These are phyloP conservation scores for Pygocentrus nattereri DNA, from an alignment of 2,797 vertebrate genomes.

Conservation along the genomic window DNA sequence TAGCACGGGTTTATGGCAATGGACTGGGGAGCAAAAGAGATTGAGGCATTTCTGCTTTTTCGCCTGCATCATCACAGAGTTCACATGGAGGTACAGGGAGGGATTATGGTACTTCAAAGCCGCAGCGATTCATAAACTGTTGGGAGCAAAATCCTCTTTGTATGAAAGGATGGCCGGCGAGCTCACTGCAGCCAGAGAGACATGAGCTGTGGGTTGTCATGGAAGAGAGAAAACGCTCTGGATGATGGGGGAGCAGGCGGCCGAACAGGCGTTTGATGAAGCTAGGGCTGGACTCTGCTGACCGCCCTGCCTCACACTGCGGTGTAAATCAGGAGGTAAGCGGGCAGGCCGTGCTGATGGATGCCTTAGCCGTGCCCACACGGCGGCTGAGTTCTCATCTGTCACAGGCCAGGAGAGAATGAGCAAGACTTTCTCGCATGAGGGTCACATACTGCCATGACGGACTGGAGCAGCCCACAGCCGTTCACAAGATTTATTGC, in stretches of 20 bases:
- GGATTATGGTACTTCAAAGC: constrained; percentile 82
- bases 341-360: constrained; percentile 65
- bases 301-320: constrained; percentile 60
- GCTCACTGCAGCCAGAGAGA: constrained; percentile 30
- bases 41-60: constrained; percentile 39
- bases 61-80: constrained; percentile 68
- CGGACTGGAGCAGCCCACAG: constrained; percentile 45
- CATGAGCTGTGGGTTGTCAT: constrained; percentile 49
- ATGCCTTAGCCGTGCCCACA: constrained; percentile 70
- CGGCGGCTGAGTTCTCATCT: constrained; percentile 68
- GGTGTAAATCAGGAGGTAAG: constrained; percentile 75
- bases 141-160: constrained; percentile 80
- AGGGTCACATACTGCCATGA: constrained; percentile 52
- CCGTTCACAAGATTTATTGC: constrained; percentile 70
- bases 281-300: constrained; percentile 61
- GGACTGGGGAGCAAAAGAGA: constrained; percentile 26
- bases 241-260: constrained; percentile 37
- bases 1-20: neutral
- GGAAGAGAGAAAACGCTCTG: constrained; percentile 29
- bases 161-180: constrained; percentile 70
- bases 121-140: constrained; percentile 74
- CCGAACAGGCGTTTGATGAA: constrained; percentile 58
- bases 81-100: constrained; percentile 78
- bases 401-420: constrained; percentile 65
- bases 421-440: constrained; percentile 47